Evolutionary conservation across 2,888 invertebrate species (phyloP).

Genomic region (Tetrapedia diversipes): DNA sequence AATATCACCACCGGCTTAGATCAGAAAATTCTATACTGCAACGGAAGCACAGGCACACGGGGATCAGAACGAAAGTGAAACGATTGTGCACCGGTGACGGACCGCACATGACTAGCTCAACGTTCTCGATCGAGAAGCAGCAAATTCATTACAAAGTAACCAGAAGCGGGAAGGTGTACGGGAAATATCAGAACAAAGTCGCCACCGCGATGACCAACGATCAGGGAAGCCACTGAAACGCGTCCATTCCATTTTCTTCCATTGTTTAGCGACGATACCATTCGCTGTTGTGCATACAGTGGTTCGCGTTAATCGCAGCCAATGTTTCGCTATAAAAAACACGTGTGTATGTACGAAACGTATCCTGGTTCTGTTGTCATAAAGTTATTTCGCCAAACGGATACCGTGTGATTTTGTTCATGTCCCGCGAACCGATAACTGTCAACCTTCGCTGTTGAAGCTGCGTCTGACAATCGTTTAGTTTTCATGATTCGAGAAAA

Average conservation of each 20-base stretch:
- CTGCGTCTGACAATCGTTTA: not conserved
- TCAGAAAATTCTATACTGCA: constrained; percentile 54
- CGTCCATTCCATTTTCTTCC: constrained; percentile 19
- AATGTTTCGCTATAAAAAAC: not conserved
- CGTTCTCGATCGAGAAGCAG: constrained; percentile 65
- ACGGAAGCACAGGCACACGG: constrained; percentile 68
- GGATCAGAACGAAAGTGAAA: constrained; percentile 73
- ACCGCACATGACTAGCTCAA: constrained; percentile 65
- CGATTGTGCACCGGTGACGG: constrained; percentile 77
- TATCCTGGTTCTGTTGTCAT: constrained; percentile 8
- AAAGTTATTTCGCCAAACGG: constrained; percentile 30
- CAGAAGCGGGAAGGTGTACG: constrained; percentile 80
- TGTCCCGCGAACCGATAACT: not conserved
- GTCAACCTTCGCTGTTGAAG: not conserved
- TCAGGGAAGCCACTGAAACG: constrained; percentile 35
- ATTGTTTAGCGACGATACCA: constrained; percentile 13
- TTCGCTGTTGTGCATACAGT: constrained; percentile 28
- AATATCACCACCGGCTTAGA: constrained; percentile 35
- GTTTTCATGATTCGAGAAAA: not conserved
- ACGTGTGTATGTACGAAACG: constrained; percentile 24
- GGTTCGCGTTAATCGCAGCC: constrained; percentile 12
- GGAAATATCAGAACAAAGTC: constrained; percentile 76
- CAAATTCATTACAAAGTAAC: constrained; percentile 78
- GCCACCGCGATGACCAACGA: constrained; percentile 31
- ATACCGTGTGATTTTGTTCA: not conserved